Base-by-base conservation (phyloP, 2,888 invertebrate genomes). In the Hydroisotoma schaefferi region DNA sequence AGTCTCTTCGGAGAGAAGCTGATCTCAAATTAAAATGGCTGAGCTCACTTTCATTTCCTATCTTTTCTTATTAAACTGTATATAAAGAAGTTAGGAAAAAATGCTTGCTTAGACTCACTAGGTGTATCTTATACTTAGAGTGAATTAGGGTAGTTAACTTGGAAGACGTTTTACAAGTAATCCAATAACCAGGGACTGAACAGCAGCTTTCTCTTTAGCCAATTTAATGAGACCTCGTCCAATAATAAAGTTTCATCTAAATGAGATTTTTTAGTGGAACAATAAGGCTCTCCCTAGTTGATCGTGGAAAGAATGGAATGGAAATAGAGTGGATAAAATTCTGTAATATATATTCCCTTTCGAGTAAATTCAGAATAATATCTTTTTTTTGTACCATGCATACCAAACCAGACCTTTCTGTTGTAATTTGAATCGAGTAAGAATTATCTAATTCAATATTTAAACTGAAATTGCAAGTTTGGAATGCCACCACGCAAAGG, bases 11-110 rank as follows among this genome's bases (percentile, higher is more conserved):
- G 40, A 53, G 20, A 53, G 18, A 22, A 37, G 43, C 25, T 43
- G 6, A 53, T 53, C 53, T 53, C 43, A 53, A 53, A 53, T 53
- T 53, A 40, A 53, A 53, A 53, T 53, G 53, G 53, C 27, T 53
- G 25, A 53, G 37, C 51, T 52, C 37, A 37, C 33, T 52, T 28
- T 52, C 51, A 52, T 29, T 52, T 52, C 37, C 51, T 33, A 22
- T 18, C 20, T 20, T n/a, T n/a, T n/a, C n/a, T n/a, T n/a, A n/a
- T n/a, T n/a, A n/a, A n/a, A n/a, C n/a, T n/a, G n/a, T n/a, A n/a
- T n/a, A n/a, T n/a, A n/a, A n/a, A n/a, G n/a, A n/a, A n/a, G n/a
- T n/a, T n/a, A n/a, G n/a, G n/a, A n/a, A n/a, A n/a, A n/a, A n/a
- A n/a, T n/a, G n/a, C n/a, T n/a, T n/a, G n/a, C n/a, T n/a, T n/a